Conservation (phyloP, 2,113 vertebrate genomes). For the Cacatua alba region DNA sequence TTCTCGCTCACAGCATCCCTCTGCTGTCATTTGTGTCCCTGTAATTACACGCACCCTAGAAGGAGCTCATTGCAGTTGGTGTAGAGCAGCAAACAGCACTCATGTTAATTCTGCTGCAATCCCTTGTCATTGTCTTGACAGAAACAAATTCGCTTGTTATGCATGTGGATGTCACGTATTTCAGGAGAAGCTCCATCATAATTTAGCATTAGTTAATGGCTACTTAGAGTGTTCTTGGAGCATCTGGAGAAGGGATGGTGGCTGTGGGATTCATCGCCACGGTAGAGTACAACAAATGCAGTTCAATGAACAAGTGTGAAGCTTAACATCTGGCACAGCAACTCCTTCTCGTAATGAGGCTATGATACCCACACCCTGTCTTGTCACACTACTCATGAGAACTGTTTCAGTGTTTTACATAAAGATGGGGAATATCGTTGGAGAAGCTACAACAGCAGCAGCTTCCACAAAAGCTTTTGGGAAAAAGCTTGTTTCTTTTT, state of each 20-base stretch:
- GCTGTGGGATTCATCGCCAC: background rate
- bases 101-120: background rate
- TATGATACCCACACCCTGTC: background rate
- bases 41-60: rapidly evolving
- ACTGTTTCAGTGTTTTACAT: background rate
- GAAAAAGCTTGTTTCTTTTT: background rate
- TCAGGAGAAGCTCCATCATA: conserved; percentile 59
- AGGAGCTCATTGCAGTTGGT: background rate
- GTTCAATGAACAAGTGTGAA: background rate
- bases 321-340: background rate
- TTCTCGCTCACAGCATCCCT: background rate
- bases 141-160: conserved; percentile 38
- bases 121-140: background rate
- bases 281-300: background rate
- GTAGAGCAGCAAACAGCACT: background rate
- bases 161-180: conserved; percentile 41
- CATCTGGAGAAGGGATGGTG: conserved; percentile 23
- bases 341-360: background rate
- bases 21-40: background rate
- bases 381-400: background rate
- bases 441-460: background rate
- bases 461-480: background rate
- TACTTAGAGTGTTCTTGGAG: conserved; percentile 62
- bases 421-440: background rate
- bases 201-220: conserved; percentile 64